Evolutionary conservation across 2,113 vertebrate species (phyloP), one percentile per base, ranked within the genome.

Genomic region (Macroglossus sobrinus): DNA sequence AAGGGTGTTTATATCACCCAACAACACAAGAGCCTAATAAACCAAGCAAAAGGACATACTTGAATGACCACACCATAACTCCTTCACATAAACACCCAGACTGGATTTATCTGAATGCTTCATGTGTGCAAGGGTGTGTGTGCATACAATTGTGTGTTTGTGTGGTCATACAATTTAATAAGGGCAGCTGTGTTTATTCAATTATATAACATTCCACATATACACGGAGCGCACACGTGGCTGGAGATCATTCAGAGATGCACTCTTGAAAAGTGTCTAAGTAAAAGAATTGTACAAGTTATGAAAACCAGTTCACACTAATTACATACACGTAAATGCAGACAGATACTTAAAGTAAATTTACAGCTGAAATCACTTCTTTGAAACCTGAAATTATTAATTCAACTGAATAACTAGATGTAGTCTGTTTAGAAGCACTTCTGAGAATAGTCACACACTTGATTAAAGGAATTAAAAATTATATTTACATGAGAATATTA

Each of bases 51-150:
- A 82, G 66, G 78, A 89, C 68, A 79, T 93, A 93, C 63, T 53
- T 94, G 79, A 69, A 57, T 84, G 91, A 85, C 72, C 63, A 84
- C 57, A 95, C 63, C 30, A 84, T 89, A 91, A 82, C 50, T 38
- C n/a, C 79, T 71, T 94, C 63, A 94, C 97, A 96, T 93, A 97
- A 97, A 96, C 43, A 95, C 71, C 40, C 53, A 63, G 59, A 61
- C 40, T 78, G 47, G 55, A 86, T 84, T 93, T 85, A 90, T 93
- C 75, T 93, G 72, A 94, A 91, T 66, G 30, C 30, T 93, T 89
- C 35, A 4, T 79, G 71, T 94, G 59, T 79, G 24, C 33, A 38
- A 78, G 28, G 11, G 35, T 91, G 43, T 63, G 66, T 89, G 47
- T 75, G 55, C 50, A 4, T 79, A 18, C 26, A 14, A 72, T 18